A percentile compares a stretch with the other conserved stretches of the same genome.
phyloP scores from a whole-genome alignment of 2,888 invertebrate genomes.

The Monoplex corrugatus region DNA sequence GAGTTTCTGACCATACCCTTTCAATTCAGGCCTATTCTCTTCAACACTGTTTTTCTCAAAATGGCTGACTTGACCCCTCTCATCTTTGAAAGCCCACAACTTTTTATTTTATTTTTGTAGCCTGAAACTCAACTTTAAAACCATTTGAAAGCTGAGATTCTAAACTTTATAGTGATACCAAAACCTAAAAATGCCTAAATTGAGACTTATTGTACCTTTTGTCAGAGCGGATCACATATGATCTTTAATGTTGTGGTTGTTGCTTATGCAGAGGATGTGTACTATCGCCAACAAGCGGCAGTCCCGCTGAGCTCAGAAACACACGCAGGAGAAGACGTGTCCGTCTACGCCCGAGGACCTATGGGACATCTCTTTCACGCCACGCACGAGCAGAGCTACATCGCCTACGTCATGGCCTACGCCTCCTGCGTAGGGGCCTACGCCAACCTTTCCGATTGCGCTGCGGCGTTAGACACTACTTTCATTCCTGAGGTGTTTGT shows the following conservation, averaged over 20 bases:
- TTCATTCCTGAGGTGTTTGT: background rate
- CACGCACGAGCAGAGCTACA: slow-evolving; percentile 94
- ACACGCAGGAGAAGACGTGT: slow-evolving; percentile 88
- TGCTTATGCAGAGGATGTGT: slow-evolving; percentile 32
- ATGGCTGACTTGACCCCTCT: no score
- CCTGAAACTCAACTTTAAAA: no score
- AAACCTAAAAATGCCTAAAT: background rate
- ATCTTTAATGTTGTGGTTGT: background rate
- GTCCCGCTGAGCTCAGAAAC: slow-evolving; percentile 72
- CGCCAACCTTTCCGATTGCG: slow-evolving; percentile 27
- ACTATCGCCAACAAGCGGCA: slow-evolving; percentile 52
- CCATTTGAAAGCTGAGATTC: no score
- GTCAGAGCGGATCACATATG: no score
- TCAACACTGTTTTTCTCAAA: no score
- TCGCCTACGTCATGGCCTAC: slow-evolving; percentile 92
- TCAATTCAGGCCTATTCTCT: no score
- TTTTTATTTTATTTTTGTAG: no score
- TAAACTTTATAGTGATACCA: background rate
- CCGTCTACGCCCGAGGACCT: slow-evolving; percentile 91
- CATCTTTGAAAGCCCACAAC: no score
- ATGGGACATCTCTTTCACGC: slow-evolving; percentile 91
- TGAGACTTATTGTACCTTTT: background rate
- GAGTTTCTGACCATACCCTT: no score
- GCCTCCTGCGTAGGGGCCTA: slow-evolving; percentile 88
- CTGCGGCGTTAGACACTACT: background rate